Percentiles rank a stretch among this genome's conserved stretches.
These are phyloP conservation scores for Rhagium mordax DNA, from an alignment of 2,888 invertebrate species.

Conservation along the genomic window DNA sequence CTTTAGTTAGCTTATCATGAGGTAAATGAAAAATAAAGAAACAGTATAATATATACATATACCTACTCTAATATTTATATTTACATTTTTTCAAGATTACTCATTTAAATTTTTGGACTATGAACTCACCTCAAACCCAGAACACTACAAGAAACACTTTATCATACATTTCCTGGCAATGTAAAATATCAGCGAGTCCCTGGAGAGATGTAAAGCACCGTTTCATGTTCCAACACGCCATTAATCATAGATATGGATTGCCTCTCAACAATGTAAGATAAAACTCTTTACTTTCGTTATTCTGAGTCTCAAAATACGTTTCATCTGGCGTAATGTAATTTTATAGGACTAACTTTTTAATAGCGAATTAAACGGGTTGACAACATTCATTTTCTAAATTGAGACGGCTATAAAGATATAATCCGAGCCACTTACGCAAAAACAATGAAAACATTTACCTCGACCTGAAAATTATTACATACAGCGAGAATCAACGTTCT, in stretches of 20 bases:
- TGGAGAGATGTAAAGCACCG: slow-evolving; percentile 59
- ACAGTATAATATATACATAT: no score
- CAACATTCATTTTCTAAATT: background rate
- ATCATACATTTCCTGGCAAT: slow-evolving; percentile 56
- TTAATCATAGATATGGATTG: slow-evolving; percentile 63
- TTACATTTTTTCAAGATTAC: no score
- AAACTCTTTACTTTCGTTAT: slow-evolving; percentile 37
- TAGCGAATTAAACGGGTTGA: background rate
- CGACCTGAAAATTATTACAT: no score
- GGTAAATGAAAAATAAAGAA: no score
- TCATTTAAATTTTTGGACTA: background rate
- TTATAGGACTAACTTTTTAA: background rate
- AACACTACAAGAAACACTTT: slow-evolving; percentile 49
- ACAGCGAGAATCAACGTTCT: no score
- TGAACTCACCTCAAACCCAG: background rate
- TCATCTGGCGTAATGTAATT: slow-evolving; percentile 16
- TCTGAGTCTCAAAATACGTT: slow-evolving; percentile 35
- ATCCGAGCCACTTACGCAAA: background rate
- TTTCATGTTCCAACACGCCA: slow-evolving; percentile 57
- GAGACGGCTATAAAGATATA: background rate
- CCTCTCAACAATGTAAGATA: slow-evolving; percentile 57
- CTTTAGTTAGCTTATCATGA: no score
- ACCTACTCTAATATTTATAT: no score
- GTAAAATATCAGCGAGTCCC: slow-evolving; percentile 57
- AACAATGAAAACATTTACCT: no score